Base-by-base conservation (phyloP, 64 coral and sea anemone species). In the Pachyseris speciosa region DNA sequence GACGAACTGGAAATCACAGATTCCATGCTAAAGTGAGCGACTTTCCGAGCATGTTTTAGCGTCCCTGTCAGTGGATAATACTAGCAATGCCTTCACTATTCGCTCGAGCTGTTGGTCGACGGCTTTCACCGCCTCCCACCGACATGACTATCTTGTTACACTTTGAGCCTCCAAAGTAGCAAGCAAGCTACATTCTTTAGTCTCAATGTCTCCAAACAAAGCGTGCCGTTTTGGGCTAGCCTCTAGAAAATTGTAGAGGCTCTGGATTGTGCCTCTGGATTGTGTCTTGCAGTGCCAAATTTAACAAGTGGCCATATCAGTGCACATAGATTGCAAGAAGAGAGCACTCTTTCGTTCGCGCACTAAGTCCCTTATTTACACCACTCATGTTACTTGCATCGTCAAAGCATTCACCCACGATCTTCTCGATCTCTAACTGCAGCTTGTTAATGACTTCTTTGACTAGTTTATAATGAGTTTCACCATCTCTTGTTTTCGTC, bases 361-460 rank as follows among this genome's bases (percentile, higher is more conserved):
- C 75, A 38, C 59, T 58, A 7, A 91, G 60, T 66, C 88, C 75
- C 20, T 41, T 83, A 69, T 80, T 47, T 67, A 51, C 33, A 9
- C 88, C 88, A 50, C 75, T 90, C 88, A 90, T 90, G 30, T 80
- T 83, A 44, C 39, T 67, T 58, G 88, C 88, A 68, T 75, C 88
- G 52, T 91, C 89, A 72, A 70, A 91, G 67, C 76, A 91, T 72
- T 83, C 43, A 52, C 87, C 87, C 40, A 75, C 73, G 60, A 88
- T 88, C 74, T 75, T 31, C 26, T 70, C 26, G 51, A 89, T 59
- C 25, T 47, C 34, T 64, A 78, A 77, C 71, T 89, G 34, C 32
- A 89, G 41, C 37, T 89, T 67, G n/a, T 43, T 75, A 22, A 89
- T 63, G 17, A 59, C 28, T 63, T 75, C 74, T 65, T 77, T 77